phyloP scores from a whole-genome alignment of 2,888 invertebrate species.

The Siphonodentalium dalli region DNA sequence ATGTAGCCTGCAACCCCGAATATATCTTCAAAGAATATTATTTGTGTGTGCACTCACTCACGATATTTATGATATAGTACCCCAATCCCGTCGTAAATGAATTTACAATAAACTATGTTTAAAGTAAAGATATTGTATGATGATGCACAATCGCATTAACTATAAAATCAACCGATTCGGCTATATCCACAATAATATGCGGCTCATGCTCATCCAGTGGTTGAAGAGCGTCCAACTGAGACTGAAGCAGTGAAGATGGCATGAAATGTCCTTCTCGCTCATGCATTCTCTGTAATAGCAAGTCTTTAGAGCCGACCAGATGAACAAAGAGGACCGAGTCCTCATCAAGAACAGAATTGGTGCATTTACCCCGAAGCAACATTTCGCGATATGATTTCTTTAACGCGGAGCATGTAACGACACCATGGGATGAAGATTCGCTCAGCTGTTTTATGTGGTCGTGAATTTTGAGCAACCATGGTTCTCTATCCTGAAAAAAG shows the following conservation, averaged over 20 bases:
- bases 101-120: too few species aligned
- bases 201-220: conserved; percentile 33
- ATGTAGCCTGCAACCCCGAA: too few species aligned
- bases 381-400: conserved; percentile 55
- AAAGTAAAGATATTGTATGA: too few species aligned
- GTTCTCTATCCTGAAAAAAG: conserved; percentile 51
- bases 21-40: too few species aligned
- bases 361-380: conserved; percentile 23
- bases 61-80: too few species aligned
- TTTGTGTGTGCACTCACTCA: too few species aligned
- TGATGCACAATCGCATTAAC: conserved; percentile 33
- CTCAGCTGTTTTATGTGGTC: conserved; percentile 38
- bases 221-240: conserved; percentile 52
- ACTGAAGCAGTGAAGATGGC: conserved; percentile 44
- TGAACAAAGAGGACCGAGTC: conserved; percentile 35
- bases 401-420: conserved; percentile 61
- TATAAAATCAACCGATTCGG: conserved; percentile 28
- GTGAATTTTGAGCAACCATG: conserved; percentile 55
- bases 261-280: conserved; percentile 51
- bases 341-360: not conserved
- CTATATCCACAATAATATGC: conserved; percentile 35
- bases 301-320: conserved; percentile 36
- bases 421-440: conserved; percentile 19
- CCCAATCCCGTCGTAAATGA: too few species aligned
- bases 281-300: conserved; percentile 37